Evolutionary conservation across 2,113 vertebrate species (phyloP), one percentile per base, ranked within the genome.

Genomic region (Etia nguti): DNA sequence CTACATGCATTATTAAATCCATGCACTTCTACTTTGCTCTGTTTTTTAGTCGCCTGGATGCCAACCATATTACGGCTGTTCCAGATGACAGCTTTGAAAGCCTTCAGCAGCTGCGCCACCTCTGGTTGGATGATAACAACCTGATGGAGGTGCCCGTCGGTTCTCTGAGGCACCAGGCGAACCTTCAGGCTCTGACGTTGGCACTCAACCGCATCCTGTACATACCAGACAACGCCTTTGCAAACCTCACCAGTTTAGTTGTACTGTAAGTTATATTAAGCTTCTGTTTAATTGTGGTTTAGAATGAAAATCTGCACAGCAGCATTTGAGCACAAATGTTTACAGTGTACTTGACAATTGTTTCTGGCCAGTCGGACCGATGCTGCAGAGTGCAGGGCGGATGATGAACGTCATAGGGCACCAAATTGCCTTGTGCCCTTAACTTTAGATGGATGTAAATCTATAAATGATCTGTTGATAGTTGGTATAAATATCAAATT

Each of bases 121-220:
- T 99, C 59, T 99, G 99, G 99, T 82, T 99, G 90, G 99, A 99
- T 41, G 99, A 99, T 94, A 99, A 99, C 96, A 98, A 97, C 70
- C 91, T 99, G 94, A 97, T 96, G 0, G 97, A 98, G 91, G 97
- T 99, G 52, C 98, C 99, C 1, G 86, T 98, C 29, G 93, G 85
- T 2, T 98, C 98, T 0, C 97, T 99, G 82, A 97, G 97, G 94
- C 97, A 98, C 38, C 97, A 99, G 31, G 96, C 97, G 1, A 98
- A 98, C 59, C 97, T 99, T 83, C 99, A 99, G 93, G 99, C 99
- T 0, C 94, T 99, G 46, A 99, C 99, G 0, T 90, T 99, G 96
- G 99, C 98, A 0, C 98, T 99, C 38, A 99, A 99, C 96, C 97
- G 96, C 92, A 99, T 99, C 93, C 94, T 96, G 0, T 94, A 95